These are phyloP conservation scores for Lichenostomus cassidix DNA, from an alignment of 2,113 vertebrate species.

Conservation along the genomic window DNA sequence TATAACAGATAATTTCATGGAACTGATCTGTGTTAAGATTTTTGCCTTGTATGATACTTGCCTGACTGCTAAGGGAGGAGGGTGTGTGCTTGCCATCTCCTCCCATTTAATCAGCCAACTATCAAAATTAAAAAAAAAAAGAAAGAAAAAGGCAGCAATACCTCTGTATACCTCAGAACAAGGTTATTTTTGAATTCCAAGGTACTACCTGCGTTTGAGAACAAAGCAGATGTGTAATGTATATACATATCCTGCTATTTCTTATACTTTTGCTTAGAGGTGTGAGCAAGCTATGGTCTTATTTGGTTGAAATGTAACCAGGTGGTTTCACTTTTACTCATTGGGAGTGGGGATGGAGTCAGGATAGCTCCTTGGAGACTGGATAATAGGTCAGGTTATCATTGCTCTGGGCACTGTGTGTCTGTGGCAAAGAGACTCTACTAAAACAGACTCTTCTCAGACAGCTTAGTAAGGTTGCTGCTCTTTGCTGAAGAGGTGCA, in stretches of 20 bases:
- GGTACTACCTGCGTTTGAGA: not conserved
- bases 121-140: not conserved
- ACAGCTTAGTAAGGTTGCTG: not conserved
- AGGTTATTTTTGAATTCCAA: not conserved
- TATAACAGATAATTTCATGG: not conserved
- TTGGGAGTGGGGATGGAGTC: not conserved
- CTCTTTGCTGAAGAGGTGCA: not conserved
- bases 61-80: not conserved
- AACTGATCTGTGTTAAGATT: not conserved
- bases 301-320: not conserved
- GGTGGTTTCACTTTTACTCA: not conserved
- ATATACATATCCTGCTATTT: not conserved
- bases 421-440: not conserved
- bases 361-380: not conserved
- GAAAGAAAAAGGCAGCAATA: not conserved
- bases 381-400: not conserved
- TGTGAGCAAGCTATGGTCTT: not conserved
- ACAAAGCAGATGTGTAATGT: not conserved
- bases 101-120: not conserved
- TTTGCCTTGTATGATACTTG: not conserved
- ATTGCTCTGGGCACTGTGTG: not conserved
- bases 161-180: not conserved
- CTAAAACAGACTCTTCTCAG: not conserved
- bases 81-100: not conserved
- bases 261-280: not conserved